Percentiles rank a stretch among this genome's conserved stretches.
phyloP scores from a whole-genome alignment of 2,888 invertebrate genomes.

The Syritta pipiens region DNA sequence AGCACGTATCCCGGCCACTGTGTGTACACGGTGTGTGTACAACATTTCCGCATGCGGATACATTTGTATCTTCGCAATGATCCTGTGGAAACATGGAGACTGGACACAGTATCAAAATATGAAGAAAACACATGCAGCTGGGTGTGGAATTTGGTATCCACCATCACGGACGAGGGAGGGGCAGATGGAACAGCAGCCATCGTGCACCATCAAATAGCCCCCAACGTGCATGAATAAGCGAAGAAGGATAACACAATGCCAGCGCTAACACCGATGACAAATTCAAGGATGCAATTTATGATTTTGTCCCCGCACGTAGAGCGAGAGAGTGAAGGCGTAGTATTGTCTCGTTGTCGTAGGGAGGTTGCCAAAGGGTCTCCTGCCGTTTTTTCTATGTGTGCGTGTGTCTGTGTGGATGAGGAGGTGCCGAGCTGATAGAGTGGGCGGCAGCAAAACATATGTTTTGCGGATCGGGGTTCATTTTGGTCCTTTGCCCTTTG shows the following conservation, averaged over 20 bases:
- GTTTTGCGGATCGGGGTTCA: conserved; percentile 36
- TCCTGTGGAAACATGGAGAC: conserved; percentile 50
- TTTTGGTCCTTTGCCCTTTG: conserved; percentile 29
- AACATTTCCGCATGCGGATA: conserved; percentile 58
- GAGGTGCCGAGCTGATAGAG: conserved; percentile 8
- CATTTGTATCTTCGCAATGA: conserved; percentile 55
- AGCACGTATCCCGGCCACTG: background rate
- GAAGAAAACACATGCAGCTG: conserved; percentile 13
- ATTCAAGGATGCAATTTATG: conserved; percentile 64
- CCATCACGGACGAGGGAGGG: background rate
- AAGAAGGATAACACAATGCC: conserved; percentile 51
- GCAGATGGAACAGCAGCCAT: background rate
- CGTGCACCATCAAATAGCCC: conserved; percentile 16
- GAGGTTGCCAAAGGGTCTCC: too few species aligned
- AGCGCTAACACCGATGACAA: conserved; percentile 54
- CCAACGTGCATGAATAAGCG: conserved; percentile 41
- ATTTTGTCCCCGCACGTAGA: conserved; percentile 25
- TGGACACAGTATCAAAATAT: conserved; percentile 28
- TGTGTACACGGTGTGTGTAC: too few species aligned
- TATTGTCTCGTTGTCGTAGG: too few species aligned
- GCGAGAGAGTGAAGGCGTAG: too few species aligned
- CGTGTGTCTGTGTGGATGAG: too few species aligned
- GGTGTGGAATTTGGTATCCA: conserved; percentile 6
- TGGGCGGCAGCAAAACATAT: conserved; percentile 30
- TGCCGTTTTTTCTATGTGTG: too few species aligned